These are phyloP conservation scores for Pseudococcus viburni DNA, from an alignment of 2,888 invertebrate species.

Conservation along the genomic window DNA sequence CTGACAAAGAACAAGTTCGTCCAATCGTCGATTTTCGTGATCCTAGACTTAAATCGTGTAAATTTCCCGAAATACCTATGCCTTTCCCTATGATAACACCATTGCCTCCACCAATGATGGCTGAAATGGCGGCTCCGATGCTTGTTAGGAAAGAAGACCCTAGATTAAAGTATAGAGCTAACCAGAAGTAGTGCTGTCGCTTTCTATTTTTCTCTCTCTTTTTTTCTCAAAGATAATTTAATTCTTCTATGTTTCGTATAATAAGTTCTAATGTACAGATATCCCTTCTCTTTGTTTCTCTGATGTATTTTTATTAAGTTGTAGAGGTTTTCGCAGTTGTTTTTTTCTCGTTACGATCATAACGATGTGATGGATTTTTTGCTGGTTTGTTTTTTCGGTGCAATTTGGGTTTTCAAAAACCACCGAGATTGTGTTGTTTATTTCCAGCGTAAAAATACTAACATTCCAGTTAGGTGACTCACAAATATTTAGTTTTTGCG, in stretches of 20 bases:
- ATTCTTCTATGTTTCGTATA: not conserved
- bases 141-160: constrained; percentile 61
- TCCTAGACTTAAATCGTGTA: constrained; percentile 41
- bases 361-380: not conserved
- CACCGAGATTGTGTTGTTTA: not conserved
- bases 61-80: constrained; percentile 48
- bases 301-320: constrained; percentile 8
- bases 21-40: constrained; percentile 54
- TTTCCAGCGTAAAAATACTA: not conserved
- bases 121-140: not conserved
- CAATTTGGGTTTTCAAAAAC: not conserved
- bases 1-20: constrained; percentile 5
- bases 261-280: constrained; percentile 6
- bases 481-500: not conserved
- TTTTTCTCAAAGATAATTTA: not conserved
- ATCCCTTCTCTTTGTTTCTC: not conserved
- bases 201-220: not conserved
- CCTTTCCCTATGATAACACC: constrained; percentile 51
- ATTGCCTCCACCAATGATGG: not conserved
- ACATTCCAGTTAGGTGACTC: not conserved
- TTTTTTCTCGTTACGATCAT: not conserved
- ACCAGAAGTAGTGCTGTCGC: constrained; percentile 29
- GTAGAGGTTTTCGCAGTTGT: not conserved
- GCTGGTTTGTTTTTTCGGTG: not conserved
- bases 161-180: constrained; percentile 56